Evolutionary conservation across 2,113 vertebrate genomes (phyloP).

Genomic region (Melospiza georgiana): DNA sequence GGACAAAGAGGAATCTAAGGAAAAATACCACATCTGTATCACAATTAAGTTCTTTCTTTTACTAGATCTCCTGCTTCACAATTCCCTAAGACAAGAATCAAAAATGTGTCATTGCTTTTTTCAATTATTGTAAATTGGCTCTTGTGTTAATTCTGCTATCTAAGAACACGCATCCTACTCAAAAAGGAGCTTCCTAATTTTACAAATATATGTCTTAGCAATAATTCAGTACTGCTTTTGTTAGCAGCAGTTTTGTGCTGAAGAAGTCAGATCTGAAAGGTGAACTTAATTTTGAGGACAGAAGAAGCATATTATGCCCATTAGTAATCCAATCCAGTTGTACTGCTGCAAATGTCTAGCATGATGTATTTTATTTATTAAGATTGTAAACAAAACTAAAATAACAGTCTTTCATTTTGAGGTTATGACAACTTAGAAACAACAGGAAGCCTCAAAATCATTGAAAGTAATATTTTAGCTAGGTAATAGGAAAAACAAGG

Average conservation of each 20-base stretch:
- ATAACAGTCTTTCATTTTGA: neutral
- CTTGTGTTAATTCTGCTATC: neutral
- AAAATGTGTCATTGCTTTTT: neutral
- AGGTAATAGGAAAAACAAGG: neutral
- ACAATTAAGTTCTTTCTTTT: neutral
- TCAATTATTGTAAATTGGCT: neutral
- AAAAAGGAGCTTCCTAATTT: neutral
- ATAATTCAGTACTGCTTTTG: neutral
- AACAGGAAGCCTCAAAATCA: neutral
- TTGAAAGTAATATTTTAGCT: neutral
- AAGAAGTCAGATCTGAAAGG: neutral
- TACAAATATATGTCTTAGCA: neutral
- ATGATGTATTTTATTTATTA: neutral
- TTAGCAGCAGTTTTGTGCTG: neutral
- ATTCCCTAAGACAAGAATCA: neutral
- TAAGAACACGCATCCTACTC: neutral
- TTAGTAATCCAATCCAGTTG: slow-evolving; percentile 19
- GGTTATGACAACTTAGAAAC: neutral
- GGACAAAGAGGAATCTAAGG: neutral
- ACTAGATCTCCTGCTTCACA: neutral
- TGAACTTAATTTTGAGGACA: slow-evolving; percentile 19
- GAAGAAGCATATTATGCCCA: neutral
- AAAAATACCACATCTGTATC: neutral
- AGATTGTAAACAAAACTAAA: neutral
- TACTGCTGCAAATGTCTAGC: neutral